A percentile compares a stretch with the other conserved stretches of the same genome.
Conservation (phyloP, 2,888 invertebrate genomes). For the Leistus spinibarbis region DNA sequence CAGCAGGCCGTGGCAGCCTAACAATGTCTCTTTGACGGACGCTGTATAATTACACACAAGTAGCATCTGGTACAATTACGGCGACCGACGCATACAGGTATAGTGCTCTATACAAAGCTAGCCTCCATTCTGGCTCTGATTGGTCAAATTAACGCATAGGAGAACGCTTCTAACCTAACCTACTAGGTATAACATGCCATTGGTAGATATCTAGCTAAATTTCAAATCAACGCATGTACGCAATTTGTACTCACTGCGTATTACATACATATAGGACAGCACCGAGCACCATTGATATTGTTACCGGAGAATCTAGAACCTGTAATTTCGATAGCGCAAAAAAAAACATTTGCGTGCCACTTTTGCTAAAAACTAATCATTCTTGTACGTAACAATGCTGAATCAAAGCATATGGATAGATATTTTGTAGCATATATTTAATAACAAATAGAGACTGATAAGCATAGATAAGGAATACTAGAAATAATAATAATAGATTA, state of each 20-base stretch:
- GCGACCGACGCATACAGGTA: not conserved
- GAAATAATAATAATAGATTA: no score
- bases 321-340: no score
- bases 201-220: not conserved
- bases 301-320: not conserved
- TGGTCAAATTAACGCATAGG: slow-evolving; percentile 13
- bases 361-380: no score
- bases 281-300: no score
- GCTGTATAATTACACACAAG: slow-evolving; percentile 24
- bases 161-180: not conserved
- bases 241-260: not conserved
- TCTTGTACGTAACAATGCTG: no score
- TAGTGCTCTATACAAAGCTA: not conserved
- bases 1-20: slow-evolving; percentile 2
- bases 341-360: no score
- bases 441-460: no score
- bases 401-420: no score
- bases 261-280: not conserved
- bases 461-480: no score
- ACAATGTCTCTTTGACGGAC: slow-evolving; percentile 23
- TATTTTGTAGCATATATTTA: no score
- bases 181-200: not conserved
- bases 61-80: slow-evolving; percentile 28
- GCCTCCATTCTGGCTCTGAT: slow-evolving; percentile 2
- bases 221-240: not conserved